Evolutionary conservation across 2,888 invertebrate genomes (phyloP).

Genomic region (Adineta ricciae): DNA sequence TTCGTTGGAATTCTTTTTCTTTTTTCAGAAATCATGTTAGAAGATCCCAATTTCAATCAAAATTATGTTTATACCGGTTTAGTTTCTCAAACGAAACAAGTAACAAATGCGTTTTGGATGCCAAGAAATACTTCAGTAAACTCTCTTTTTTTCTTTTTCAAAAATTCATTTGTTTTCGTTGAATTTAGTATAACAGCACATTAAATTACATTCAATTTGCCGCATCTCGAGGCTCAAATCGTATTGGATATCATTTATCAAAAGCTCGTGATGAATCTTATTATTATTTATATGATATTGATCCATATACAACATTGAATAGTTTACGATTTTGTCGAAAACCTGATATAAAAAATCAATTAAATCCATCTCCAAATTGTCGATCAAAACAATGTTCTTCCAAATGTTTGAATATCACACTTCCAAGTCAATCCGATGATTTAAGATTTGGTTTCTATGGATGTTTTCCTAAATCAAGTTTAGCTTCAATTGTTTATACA

Average conservation of each 20-base stretch:
- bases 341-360: not conserved
- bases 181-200: not conserved
- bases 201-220: not conserved
- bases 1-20: not conserved
- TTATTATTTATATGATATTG: not conserved
- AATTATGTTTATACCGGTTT: not conserved
- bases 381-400: not conserved
- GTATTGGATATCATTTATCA: not conserved
- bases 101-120: not conserved
- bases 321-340: not conserved
- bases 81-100: not conserved
- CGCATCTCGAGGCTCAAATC: not conserved
- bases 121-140: not conserved
- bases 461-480: not conserved
- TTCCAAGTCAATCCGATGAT: not conserved
- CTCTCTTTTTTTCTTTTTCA: not conserved
- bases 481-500: not conserved
- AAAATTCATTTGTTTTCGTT: not conserved
- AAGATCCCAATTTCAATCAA: not conserved
- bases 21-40: not conserved
- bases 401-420: not conserved
- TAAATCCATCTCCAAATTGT: not conserved
- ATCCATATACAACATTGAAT: not conserved
- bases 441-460: not conserved
- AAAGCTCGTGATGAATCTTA: not conserved